phyloP scores from a whole-genome alignment of 2,797 vertebrate genomes.

The Macroramphosus scolopax region DNA sequence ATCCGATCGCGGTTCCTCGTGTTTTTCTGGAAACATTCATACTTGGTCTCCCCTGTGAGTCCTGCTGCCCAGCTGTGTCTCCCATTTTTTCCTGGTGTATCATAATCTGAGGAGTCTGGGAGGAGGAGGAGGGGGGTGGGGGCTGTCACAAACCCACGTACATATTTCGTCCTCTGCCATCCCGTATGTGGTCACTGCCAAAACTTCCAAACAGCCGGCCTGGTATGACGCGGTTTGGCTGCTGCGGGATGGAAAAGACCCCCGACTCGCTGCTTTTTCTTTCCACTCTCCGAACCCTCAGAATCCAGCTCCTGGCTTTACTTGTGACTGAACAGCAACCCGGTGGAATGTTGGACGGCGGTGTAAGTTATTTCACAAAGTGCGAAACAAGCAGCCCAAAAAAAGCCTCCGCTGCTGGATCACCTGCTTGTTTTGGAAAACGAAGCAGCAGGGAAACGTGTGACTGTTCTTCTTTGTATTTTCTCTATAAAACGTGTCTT shows the following conservation, averaged over 20 bases:
- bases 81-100: conserved; percentile 7
- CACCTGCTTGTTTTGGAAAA: conserved; percentile 73
- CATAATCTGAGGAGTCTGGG: conserved; percentile 5
- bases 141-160: conserved; percentile 46
- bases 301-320: conserved; percentile 38
- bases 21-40: conserved; percentile 18
- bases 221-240: conserved; percentile 68
- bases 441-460: conserved; percentile 25
- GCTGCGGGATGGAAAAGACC: conserved; percentile 66
- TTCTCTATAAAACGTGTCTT: conserved; percentile 41
- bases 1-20: conserved; percentile 20
- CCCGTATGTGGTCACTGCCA: conserved; percentile 28
- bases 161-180: conserved; percentile 42
- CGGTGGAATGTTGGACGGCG: conserved; percentile 53
- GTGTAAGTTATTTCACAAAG: conserved; percentile 52
- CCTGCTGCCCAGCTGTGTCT: not conserved
- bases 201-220: conserved; percentile 32
- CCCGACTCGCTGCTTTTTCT: conserved; percentile 46
- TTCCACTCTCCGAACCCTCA: conserved; percentile 47
- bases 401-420: conserved; percentile 52
- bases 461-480: not conserved
- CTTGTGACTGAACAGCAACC: conserved; percentile 55
- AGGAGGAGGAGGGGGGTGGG: conserved; percentile 24
- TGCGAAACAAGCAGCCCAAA: conserved; percentile 42
- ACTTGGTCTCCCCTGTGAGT: conserved; percentile 1